Conservation (phyloP, 1,140 invertebrate genomes). For the Dryas iulia region DNA sequence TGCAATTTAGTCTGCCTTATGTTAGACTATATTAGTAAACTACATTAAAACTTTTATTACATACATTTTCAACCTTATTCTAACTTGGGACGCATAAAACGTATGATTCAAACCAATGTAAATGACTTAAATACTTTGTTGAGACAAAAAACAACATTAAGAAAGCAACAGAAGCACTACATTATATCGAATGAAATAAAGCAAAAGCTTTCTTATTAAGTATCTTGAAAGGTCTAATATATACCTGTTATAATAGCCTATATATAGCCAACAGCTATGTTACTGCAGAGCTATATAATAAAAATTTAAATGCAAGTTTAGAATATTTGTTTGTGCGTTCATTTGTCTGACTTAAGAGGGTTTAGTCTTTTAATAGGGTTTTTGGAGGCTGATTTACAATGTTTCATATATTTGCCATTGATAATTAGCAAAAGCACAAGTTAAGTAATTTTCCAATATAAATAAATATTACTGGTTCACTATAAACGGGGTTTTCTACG, state of each 20-base stretch:
- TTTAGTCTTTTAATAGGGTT: no score
- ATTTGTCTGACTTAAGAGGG: no score
- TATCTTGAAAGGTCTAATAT: conserved; percentile 17
- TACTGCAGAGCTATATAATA: neutral
- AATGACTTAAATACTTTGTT: neutral
- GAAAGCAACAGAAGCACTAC: conserved; percentile 2
- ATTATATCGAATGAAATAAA: conserved; percentile 9
- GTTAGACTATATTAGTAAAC: no score
- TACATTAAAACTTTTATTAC: no score
- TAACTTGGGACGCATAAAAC: neutral
- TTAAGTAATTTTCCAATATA: no score
- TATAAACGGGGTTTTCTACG: no score
- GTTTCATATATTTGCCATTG: no score
- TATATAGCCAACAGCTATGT: neutral
- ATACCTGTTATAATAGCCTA: conserved; percentile 5
- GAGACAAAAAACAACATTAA: neutral
- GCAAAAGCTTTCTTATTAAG: conserved; percentile 9
- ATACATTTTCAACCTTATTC: neutral
- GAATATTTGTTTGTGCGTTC: no score
- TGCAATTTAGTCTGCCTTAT: no score
- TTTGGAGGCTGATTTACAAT: no score
- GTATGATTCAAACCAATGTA: neutral
- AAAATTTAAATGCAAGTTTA: neutral
- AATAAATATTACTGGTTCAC: no score
- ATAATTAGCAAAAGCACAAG: no score